A percentile compares a stretch with the other conserved stretches of the same genome.
Conservation (phyloP, 2,113 vertebrate species). For the Nesoenas mayeri region DNA sequence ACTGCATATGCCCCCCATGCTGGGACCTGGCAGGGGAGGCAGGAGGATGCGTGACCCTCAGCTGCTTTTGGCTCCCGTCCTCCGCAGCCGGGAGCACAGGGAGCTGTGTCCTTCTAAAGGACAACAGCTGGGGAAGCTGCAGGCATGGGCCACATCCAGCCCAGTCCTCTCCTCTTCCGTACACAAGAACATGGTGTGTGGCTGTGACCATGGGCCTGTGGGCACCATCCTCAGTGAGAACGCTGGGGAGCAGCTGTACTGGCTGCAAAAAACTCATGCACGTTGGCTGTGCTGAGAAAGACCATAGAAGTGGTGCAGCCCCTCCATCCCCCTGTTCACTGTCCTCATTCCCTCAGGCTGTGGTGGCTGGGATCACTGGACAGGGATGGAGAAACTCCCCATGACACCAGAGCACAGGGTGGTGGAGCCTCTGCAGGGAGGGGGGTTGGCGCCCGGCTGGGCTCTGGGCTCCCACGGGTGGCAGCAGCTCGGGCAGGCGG, state of each 20-base stretch:
- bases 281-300: not conserved
- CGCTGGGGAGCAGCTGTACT: not conserved
- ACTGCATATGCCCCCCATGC: not conserved
- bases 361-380: not conserved
- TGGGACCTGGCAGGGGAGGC: not conserved
- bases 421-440: not conserved
- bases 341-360: not conserved
- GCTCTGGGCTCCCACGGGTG: not conserved
- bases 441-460: too few relatives aligned
- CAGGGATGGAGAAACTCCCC: not conserved
- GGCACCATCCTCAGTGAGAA: not conserved
- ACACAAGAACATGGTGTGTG: fast-evolving
- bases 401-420: not conserved
- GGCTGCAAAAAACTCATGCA: not conserved
- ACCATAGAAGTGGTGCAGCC: too few relatives aligned
- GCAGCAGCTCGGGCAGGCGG: fast-evolving
- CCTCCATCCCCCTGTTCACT: not conserved
- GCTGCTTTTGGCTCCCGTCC: not conserved
- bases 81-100: fast-evolving
- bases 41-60: not conserved
- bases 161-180: not conserved
- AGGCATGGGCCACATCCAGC: not conserved
- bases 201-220: not conserved
- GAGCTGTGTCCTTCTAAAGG: not conserved
- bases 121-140: not conserved